Conservation (phyloP, 2,888 invertebrate genomes). For the Halocaridina rubra region DNA sequence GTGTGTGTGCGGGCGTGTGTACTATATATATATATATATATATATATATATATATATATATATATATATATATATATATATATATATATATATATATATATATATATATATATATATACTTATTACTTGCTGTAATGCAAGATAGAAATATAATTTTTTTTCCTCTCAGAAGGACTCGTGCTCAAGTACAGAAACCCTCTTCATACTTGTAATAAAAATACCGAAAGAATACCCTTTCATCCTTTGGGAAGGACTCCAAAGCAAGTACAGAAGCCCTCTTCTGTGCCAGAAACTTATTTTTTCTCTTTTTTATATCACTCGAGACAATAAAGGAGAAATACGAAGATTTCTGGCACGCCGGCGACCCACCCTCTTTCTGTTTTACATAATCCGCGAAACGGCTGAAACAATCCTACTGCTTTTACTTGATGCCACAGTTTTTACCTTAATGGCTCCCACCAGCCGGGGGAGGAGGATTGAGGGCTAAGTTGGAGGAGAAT, state of each 20-base stretch:
- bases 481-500: too few relatives aligned
- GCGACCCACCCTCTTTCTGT: neutral
- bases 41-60: neutral
- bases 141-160: neutral
- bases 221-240: neutral
- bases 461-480: too few relatives aligned
- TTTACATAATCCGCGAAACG: slow-evolving; percentile 23
- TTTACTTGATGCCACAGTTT: slow-evolving; percentile 26
- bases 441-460: slow-evolving; percentile 23
- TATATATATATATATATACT: neutral
- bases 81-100: neutral
- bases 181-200: neutral
- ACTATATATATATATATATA: neutral
- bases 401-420: slow-evolving; percentile 28
- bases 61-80: neutral
- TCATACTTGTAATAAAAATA: neutral
- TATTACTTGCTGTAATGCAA: neutral
- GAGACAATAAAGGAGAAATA: neutral
- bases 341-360: neutral
- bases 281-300: too few relatives aligned
- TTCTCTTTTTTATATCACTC: too few relatives aligned
- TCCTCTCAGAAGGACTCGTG: neutral
- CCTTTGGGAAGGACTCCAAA: too few relatives aligned
- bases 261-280: too few relatives aligned
- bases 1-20: neutral